Conservation (phyloP, 2,113 vertebrate genomes). For the Ancistrus triradiatus region DNA sequence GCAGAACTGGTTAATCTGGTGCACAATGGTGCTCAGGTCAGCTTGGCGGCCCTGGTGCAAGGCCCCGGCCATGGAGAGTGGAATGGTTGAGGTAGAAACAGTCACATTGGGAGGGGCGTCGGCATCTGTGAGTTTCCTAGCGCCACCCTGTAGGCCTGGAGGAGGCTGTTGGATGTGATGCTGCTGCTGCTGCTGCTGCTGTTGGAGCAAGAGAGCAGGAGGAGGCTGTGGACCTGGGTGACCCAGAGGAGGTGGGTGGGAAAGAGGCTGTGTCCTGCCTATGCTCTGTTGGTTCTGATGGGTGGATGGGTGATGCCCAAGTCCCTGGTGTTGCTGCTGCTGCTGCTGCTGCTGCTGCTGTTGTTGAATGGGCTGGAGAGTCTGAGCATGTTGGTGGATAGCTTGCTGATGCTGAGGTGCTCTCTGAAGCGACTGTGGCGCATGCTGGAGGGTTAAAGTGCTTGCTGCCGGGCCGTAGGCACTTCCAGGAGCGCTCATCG, state of each 20-base stretch:
- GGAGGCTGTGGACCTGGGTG: conserved; percentile 60
- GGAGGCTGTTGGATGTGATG: conserved; percentile 75
- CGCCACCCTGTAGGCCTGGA: conserved; percentile 72
- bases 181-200: conserved; percentile 77
- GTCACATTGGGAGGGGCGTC: conserved; percentile 97
- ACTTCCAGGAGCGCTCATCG: conserved; percentile 85
- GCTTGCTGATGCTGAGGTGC: conserved; percentile 72
- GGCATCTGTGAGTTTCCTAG: conserved; percentile 89
- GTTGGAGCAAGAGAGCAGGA: conserved; percentile 73
- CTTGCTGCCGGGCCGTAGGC: conserved; percentile 78
- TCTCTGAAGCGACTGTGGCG: conserved; percentile 70
- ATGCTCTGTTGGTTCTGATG: conserved; percentile 65
- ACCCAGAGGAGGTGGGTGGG: conserved; percentile 59
- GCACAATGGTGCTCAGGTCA: conserved; percentile 95
- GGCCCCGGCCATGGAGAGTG: conserved; percentile 93
- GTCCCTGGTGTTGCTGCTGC: conserved; percentile 63
- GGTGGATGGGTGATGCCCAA: conserved; percentile 63
- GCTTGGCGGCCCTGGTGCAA: conserved; percentile 88
- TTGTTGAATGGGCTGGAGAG: conserved; percentile 63
- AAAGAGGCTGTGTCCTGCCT: conserved; percentile 62
- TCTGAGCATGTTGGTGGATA: conserved; percentile 65
- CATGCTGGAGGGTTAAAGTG: conserved; percentile 93
- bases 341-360: conserved; percentile 60
- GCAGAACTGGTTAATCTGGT: conserved; percentile 99
- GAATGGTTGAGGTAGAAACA: conserved; percentile 99